phyloP scores from a whole-genome alignment of 1,140 invertebrate species.

The Sycophaga agraensis region DNA sequence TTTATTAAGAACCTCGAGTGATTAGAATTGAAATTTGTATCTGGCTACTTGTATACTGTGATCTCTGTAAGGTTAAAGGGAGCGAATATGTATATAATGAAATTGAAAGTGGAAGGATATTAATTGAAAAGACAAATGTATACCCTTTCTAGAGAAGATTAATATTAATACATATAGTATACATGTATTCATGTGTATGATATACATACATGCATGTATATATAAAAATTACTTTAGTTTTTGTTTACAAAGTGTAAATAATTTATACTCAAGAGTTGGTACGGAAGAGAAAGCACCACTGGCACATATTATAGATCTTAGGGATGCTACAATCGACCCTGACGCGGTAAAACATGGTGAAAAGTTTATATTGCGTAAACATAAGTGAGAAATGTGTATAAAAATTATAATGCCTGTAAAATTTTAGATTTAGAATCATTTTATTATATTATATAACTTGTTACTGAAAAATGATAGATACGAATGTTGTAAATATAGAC shows the following conservation, averaged over 20 bases:
- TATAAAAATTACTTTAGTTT: conserved; percentile 28
- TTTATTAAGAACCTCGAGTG: conserved; percentile 34
- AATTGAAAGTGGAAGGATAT: conserved; percentile 31
- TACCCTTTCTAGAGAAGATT: conserved; percentile 35
- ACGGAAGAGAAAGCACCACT: conserved; percentile 33
- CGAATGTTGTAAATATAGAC: conserved; percentile 57
- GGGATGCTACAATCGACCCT: conserved; percentile 25
- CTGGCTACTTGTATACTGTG: conserved; percentile 59
- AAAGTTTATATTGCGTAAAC: conserved; percentile 34
- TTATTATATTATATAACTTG: conserved; percentile 54
- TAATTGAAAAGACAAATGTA: conserved; percentile 31
- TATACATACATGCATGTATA: conserved; percentile 32
- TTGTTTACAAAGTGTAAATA: conserved; percentile 46
- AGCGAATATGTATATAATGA: conserved; percentile 42
- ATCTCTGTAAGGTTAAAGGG: conserved; percentile 53
- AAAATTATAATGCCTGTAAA: conserved; percentile 52
- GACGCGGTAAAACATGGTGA: conserved; percentile 25
- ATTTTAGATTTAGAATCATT: conserved; percentile 54
- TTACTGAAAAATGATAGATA: conserved; percentile 50
- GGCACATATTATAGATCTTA: conserved; percentile 31
- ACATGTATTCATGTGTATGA: conserved; percentile 30
- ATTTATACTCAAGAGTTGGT: conserved; percentile 44
- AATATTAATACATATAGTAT: conserved; percentile 32
- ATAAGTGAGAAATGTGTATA: conserved; percentile 45
- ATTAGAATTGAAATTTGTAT: conserved; percentile 50